Conservation (phyloP, 2,797 vertebrate species). For the Neostethus bicornis region DNA sequence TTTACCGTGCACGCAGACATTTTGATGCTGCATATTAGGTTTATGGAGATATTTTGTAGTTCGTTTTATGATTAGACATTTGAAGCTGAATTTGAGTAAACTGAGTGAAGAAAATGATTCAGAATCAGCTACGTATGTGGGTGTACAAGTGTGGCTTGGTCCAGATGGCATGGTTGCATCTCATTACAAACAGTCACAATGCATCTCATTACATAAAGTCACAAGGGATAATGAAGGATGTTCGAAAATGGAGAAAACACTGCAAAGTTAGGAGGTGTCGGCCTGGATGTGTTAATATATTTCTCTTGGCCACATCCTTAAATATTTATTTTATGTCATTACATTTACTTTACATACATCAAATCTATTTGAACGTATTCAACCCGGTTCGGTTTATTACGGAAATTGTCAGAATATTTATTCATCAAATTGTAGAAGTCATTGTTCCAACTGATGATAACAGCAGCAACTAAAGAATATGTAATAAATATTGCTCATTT, state of each 20-base stretch:
- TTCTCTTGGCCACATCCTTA: constrained; percentile 27
- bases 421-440: constrained; percentile 8
- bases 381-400: constrained; percentile 5
- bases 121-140: constrained; percentile 3
- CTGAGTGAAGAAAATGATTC: constrained; percentile 1
- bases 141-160: constrained; percentile 16
- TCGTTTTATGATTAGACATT: background rate
- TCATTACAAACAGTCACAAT: constrained; percentile 53
- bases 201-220: constrained; percentile 57
- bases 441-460: background rate
- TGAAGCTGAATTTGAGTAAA: constrained; percentile 4
- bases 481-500: constrained; percentile 27
- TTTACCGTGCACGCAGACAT: background rate
- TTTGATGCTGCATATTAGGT: background rate
- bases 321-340: constrained; percentile 15
- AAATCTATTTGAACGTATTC: constrained; percentile 13
- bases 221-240: constrained; percentile 30
- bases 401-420: constrained; percentile 18
- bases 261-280: constrained; percentile 29
- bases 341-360: constrained; percentile 7
- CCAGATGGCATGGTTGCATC: constrained; percentile 62
- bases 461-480: constrained; percentile 9
- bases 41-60: background rate
- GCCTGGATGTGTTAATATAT: constrained; percentile 20
- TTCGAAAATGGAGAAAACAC: constrained; percentile 28